A percentile compares a stretch with the other conserved stretches of the same genome.
phyloP scores from a whole-genome alignment of 2,113 vertebrate species.

The Myrmecobius fasciatus region DNA sequence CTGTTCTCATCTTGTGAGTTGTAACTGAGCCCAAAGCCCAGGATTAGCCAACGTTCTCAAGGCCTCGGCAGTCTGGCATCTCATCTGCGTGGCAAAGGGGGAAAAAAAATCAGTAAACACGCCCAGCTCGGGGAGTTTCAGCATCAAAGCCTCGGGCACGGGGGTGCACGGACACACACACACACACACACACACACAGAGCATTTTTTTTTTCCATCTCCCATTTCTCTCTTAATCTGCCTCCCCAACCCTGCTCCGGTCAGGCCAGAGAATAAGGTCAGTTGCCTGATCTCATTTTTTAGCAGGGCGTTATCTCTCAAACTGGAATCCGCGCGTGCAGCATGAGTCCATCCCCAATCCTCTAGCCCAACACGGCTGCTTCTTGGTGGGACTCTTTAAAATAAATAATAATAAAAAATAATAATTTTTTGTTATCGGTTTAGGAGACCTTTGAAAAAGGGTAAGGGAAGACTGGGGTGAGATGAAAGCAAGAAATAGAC shows the following conservation, averaged over 20 bases:
- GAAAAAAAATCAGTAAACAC: not conserved
- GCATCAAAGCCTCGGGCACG: not conserved
- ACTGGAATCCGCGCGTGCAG: accelerated
- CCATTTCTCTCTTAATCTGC: not conserved
- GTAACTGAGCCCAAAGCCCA: not conserved
- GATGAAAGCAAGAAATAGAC: not conserved
- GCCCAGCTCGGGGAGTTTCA: not conserved
- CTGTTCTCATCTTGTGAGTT: not conserved
- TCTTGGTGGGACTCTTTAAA: not conserved
- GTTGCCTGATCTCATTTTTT: not conserved
- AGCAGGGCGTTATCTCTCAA: accelerated
- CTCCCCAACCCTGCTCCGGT: accelerated
- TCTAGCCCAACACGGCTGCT: not conserved
- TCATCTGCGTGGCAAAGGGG: not conserved
- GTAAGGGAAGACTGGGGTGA: not conserved
- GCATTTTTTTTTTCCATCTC: not conserved
- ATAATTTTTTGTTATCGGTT: not conserved
- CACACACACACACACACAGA: not conserved
- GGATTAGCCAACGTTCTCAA: not conserved
- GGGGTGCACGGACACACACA: not conserved
- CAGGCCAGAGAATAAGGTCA: accelerated
- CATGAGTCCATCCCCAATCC: not conserved
- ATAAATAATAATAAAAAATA: too few relatives aligned
- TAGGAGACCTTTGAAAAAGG: not conserved
- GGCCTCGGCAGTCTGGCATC: not conserved